These are phyloP conservation scores for Neolamprologus toae DNA, from an alignment of 2,113 vertebrate genomes.

Conservation along the genomic window DNA sequence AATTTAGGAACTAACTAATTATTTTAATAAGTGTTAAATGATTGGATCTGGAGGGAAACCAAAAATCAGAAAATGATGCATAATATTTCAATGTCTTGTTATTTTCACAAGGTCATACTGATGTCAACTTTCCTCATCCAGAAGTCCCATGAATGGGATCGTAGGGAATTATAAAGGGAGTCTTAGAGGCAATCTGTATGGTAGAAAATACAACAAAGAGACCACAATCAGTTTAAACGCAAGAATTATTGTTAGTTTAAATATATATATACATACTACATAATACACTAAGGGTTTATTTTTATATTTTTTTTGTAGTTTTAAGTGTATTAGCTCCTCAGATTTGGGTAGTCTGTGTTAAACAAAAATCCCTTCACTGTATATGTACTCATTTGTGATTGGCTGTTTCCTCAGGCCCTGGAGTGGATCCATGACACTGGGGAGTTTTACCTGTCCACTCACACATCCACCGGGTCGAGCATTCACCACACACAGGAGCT, in stretches of 20 bases:
- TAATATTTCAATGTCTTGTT: background rate
- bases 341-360: background rate
- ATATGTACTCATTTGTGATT: background rate
- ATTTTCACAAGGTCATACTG: background rate
- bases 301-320: background rate
- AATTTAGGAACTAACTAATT: background rate
- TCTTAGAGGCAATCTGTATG: background rate
- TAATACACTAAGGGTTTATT: background rate
- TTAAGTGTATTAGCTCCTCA: background rate
- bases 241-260: background rate
- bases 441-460: constrained; percentile 98
- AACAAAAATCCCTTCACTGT: background rate
- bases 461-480: constrained; percentile 94
- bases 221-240: background rate
- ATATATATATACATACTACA: background rate
- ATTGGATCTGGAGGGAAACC: background rate
- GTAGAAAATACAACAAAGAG: accelerated
- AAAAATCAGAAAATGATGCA: background rate
- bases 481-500: constrained; percentile 97
- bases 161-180: background rate
- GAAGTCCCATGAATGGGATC: background rate
- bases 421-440: constrained; percentile 99
- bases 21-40: background rate
- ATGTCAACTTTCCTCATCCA: background rate
- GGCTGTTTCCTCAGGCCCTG: constrained; percentile 75